Base-by-base conservation (phyloP, 2,888 invertebrate species). In the Pyralis farinalis region DNA sequence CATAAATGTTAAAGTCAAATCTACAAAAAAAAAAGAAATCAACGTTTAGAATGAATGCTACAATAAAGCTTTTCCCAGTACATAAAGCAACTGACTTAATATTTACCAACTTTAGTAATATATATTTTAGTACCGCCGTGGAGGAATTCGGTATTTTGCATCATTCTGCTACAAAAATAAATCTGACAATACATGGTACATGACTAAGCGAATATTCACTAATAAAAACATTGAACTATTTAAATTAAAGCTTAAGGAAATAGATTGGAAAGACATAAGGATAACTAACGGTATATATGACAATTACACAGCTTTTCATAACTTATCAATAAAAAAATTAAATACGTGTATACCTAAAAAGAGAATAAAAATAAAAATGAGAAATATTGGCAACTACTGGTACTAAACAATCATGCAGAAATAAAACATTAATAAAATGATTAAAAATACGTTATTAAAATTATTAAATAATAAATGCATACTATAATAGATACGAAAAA, bases 401-500 rank as follows among this genome's bases (percentile, higher is more conserved):
- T n/a, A 27, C 47, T 7, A 50, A 41, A 40, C 20, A 7, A 21
- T 45, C 50, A 6, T 47, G 50, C 33, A 34, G 34, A 36, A 42
- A 50, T 37, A 50, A 50, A 37, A 30, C 46, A 9, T 11, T 44
- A 12, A 21, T 45, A 34, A 46, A 42, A 45, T 35, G 45, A 21
- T 11, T 45, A n/a, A 25, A 10, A 5, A 12, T 7, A n/a, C 10
- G 42, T 12, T 31, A 35, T n/a, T n/a, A n/a, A 6, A 25, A 44
- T 10, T 45, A 33, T 12, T 1, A 20, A 22, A 34, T 42, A 2
- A 8, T 49, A 5, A 16, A 32, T 1, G 20, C 39, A 7, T 12
- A 44, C 10, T 50, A 50, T 28, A 50, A 46, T 39, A 28, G 7
- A 20, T 47, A 47, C 27, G 43, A 41, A 40, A 51, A 47, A 37